These are phyloP conservation scores for Rhinopithecus roxellana DNA, from an alignment of 2,113 vertebrate species.

Conservation along the genomic window DNA sequence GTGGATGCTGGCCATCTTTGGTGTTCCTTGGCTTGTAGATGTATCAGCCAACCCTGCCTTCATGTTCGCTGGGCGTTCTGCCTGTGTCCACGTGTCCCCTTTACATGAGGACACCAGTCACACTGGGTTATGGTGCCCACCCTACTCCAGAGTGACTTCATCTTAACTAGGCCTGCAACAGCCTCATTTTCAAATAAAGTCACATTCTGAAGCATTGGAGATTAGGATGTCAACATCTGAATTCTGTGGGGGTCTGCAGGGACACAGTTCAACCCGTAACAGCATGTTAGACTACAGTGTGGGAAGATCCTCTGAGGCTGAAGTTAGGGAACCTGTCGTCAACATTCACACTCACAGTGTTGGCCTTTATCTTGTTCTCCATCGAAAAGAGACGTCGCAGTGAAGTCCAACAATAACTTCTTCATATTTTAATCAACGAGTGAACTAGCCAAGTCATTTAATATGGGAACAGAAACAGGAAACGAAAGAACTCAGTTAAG, in stretches of 20 bases:
- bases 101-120: neutral
- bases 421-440: conserved; percentile 76
- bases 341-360: conserved; percentile 56
- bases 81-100: neutral
- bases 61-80: neutral
- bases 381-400: conserved; percentile 66
- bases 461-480: conserved; percentile 53
- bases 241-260: neutral
- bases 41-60: neutral
- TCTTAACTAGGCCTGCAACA: neutral
- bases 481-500: conserved; percentile 64
- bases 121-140: neutral
- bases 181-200: neutral
- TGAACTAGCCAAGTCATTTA: conserved; percentile 73
- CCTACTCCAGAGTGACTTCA: neutral
- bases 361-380: neutral
- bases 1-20: neutral
- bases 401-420: conserved; percentile 67
- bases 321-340: conserved; percentile 58
- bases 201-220: neutral
- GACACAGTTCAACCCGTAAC: neutral
- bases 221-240: neutral
- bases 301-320: neutral
- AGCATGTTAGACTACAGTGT: neutral
- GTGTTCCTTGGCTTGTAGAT: neutral